Evolutionary conservation across 2,113 vertebrate species (phyloP), one percentile per base, ranked within the genome.

Genomic region (Raja brachyura): DNA sequence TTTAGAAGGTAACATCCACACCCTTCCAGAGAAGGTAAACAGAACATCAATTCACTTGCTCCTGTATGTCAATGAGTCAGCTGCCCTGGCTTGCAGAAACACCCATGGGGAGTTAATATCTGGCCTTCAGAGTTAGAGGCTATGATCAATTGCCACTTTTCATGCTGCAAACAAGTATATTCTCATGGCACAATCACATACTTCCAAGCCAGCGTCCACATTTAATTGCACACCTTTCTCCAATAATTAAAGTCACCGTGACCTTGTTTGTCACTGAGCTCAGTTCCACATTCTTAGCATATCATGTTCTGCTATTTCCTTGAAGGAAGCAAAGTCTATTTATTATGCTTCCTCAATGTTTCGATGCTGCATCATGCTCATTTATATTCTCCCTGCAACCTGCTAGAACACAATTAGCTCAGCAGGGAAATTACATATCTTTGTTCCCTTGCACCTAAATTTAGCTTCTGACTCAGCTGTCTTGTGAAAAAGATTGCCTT

Each of bases 361-460:
- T 77, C 4, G 2, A 9, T 77, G 14, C 59, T 63, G 59, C 28
- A 63, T 88, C 59, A 88, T 31, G 56, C 28, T 63, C 59, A 31
- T 66, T 88, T 66, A 63, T 88, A 33, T 88, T 88, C 83, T 63
- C 28, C 83, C 59, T 61, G 83, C 11, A 86, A 86, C 28, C 83
- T 31, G 5, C 83, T 86, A 61, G n/a, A n/a, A 31, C 59, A 88
- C 59, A 88, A 66, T 88, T 88, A 86, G 59, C 25, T 61, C n/a
- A 63, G 83, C 61, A 88, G 83, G 83, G 83, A 88, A 88, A 88
- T 88, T 66, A 88, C 28, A 33, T 31, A 31, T n/a, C 83, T 66
- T 88, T 13, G 6, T 14, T 31, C 59, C 63, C 83, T 88, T 63
- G 59, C 59, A 16, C 28, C n/a, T 88, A 88, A 66, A 88, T 88